phyloP scores from a whole-genome alignment of 2,888 invertebrate genomes.

The Scrobipalpa costella region DNA sequence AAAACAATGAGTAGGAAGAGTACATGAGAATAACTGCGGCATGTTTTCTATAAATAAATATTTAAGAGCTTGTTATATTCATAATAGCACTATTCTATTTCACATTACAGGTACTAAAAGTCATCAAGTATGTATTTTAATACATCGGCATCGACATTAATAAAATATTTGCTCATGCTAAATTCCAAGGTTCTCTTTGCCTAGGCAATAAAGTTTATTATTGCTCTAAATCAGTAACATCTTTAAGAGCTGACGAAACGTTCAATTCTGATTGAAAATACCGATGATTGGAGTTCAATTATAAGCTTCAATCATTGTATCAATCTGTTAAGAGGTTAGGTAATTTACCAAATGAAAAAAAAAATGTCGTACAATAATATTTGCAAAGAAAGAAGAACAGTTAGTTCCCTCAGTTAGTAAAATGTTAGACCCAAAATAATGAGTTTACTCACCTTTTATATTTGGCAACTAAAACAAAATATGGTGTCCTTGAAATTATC shows the following conservation, averaged over 20 bases:
- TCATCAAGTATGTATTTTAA: conserved; percentile 5
- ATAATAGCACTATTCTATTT: neutral
- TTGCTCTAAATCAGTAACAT: neutral
- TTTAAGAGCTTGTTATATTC: neutral
- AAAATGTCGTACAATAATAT: too few relatives aligned
- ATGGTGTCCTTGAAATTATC: too few relatives aligned
- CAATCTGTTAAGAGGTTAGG: too few relatives aligned
- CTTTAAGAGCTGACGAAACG: neutral
- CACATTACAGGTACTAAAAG: neutral
- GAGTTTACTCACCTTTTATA: too few relatives aligned
- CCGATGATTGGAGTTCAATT: neutral
- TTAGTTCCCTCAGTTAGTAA: too few relatives aligned
- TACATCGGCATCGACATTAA: conserved; percentile 4
- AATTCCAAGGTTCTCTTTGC: neutral
- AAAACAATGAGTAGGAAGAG: too few relatives aligned
- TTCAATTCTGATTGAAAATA: neutral
- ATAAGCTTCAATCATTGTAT: too few relatives aligned
- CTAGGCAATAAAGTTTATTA: conserved; percentile 1
- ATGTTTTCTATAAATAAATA: neutral
- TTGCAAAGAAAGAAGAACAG: too few relatives aligned
- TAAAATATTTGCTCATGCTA: neutral
- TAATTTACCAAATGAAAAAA: too few relatives aligned
- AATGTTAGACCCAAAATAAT: too few relatives aligned
- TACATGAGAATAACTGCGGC: too few relatives aligned
- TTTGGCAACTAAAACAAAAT: too few relatives aligned